Base-by-base conservation (phyloP, 2,888 invertebrate genomes). In the Drosophila prolongata region DNA sequence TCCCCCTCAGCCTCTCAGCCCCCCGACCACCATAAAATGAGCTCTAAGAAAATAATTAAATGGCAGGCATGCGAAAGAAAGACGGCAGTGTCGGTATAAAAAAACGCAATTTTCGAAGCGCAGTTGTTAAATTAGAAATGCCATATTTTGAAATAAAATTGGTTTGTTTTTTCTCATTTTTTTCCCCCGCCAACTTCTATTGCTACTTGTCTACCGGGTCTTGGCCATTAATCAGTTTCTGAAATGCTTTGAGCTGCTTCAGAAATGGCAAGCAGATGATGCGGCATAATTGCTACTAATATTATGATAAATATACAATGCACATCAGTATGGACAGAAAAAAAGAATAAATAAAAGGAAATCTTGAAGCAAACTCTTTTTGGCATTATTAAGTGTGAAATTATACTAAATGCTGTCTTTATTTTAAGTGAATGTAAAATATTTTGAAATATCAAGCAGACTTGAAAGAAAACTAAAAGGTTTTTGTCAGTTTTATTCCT, bases 41-140 rank as follows among this genome's bases (percentile, higher is more conserved):
- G 81, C 81, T 85, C 78, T 79, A 79, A 85, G 86, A 82, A 84
- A 82, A 82, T 82, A 82, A 83, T 83, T 80, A 80, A 85, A 80
- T 78, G 75, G 77, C 80, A 81, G 77, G 67, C 73, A 66, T 73
- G 81, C 81, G 80, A 75, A 77, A 78, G 68, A 74, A 71, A 79
- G 53, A 65, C 49, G 47, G 35, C 49, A 38, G 49, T 16, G 49
- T 11, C 43, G 19, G 56, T 11, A 47, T 14, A 57, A 60, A 76
- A 75, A 78, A 78, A 77, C 79, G 78, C 86, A 82, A 82, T 86
- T 89, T 83, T 81, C 78, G 79, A 79, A 81, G 78, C 85, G 85
- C 85, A 81, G 81, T 85, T 85, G 79, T 78, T 81, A 81, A 84
- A 81, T 81, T 81, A 79, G 70, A 80, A 84, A 84, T 84, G 79